Conservation (phyloP, 2,797 vertebrate species). For the Leucoraja ocellata region DNA sequence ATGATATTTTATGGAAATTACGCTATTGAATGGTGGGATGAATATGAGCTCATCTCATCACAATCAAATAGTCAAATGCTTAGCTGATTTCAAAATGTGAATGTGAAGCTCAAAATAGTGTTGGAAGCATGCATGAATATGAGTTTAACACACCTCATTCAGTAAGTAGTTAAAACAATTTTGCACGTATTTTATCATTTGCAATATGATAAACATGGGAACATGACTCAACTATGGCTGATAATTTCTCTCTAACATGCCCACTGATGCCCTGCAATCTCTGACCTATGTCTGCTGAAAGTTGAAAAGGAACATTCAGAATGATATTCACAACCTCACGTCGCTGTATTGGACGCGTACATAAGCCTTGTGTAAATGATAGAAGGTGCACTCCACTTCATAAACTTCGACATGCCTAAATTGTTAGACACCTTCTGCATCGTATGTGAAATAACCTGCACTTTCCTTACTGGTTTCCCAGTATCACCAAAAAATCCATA, state of each 20-base stretch:
- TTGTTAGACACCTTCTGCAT: too few relatives aligned
- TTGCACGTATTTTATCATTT: neutral
- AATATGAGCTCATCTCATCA: neutral
- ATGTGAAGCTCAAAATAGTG: neutral
- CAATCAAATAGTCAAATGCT: neutral
- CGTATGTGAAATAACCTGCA: too few relatives aligned
- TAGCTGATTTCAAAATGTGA: neutral
- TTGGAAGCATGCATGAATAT: neutral
- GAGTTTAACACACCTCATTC: neutral
- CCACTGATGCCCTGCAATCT: too few relatives aligned
- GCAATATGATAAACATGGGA: neutral
- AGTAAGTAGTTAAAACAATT: constrained; percentile 26
- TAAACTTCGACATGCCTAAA: too few relatives aligned
- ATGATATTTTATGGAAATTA: neutral
- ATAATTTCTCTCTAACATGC: neutral
- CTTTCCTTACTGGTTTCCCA: too few relatives aligned
- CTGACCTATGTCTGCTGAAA: too few relatives aligned
- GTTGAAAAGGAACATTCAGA: too few relatives aligned
- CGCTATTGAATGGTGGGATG: neutral
- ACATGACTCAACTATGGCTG: neutral
- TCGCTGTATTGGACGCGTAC: too few relatives aligned
- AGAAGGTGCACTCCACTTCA: too few relatives aligned
- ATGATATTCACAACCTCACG: too few relatives aligned
- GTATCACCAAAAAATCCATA: too few relatives aligned
- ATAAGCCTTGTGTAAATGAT: too few relatives aligned